Evolutionary conservation across 2,888 invertebrate genomes (phyloP).

Genomic region (Ganaspis brasiliensis): DNA sequence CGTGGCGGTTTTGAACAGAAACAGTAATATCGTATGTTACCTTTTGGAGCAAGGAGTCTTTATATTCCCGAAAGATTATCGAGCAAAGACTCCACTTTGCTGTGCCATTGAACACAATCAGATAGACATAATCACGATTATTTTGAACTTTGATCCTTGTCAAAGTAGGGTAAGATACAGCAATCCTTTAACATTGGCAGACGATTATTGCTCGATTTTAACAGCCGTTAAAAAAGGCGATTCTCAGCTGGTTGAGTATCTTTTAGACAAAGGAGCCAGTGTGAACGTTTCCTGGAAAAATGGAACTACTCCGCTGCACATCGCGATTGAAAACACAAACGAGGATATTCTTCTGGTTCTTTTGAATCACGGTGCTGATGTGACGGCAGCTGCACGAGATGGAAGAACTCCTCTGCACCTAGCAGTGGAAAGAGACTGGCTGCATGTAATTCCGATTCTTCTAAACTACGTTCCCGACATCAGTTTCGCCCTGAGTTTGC

Average conservation of each 20-base stretch:
- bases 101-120: neutral
- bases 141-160: neutral
- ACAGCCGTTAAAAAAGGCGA: conserved; percentile 13
- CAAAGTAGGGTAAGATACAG: no score
- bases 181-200: neutral
- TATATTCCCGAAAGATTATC: neutral
- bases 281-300: conserved; percentile 10
- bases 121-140: neutral
- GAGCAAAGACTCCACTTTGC: conserved; percentile 6
- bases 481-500: neutral
- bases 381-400: neutral
- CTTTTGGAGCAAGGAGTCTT: conserved; percentile 87
- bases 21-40: conserved; percentile 87
- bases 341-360: conserved; percentile 1
- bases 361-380: conserved; percentile 4
- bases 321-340: neutral
- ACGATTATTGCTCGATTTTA: neutral
- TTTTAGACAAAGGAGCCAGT: neutral
- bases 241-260: neutral
- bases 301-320: conserved; percentile 1
- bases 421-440: neutral
- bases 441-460: neutral
- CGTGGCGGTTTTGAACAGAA: conserved; percentile 91
- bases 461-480: neutral
- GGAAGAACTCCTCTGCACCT: neutral